Conservation (phyloP, 1,140 invertebrate genomes). For the Heliothis virescens region DNA sequence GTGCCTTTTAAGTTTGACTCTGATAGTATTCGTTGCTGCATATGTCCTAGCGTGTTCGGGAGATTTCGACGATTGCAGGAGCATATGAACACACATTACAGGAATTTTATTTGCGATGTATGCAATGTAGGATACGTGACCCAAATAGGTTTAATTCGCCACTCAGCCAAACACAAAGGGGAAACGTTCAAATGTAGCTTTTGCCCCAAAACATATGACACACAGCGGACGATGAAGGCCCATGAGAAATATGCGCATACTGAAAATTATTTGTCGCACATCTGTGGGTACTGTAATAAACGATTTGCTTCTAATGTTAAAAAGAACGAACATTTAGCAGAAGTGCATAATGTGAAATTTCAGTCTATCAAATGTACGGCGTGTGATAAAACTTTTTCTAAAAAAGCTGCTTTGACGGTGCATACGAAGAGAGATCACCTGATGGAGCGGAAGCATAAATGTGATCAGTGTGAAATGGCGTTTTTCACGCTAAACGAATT, state of each 20-base stretch:
- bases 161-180: slow-evolving; percentile 53
- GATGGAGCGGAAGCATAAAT: slow-evolving; percentile 55
- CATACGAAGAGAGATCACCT: slow-evolving; percentile 61
- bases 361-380: slow-evolving; percentile 55
- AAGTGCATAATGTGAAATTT: slow-evolving; percentile 52
- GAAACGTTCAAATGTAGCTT: slow-evolving; percentile 55
- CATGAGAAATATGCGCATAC: slow-evolving; percentile 1
- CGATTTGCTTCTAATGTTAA: slow-evolving; percentile 50
- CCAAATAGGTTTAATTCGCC: slow-evolving; percentile 45
- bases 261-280: neutral
- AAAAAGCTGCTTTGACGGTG: slow-evolving; percentile 24
- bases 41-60: slow-evolving; percentile 52
- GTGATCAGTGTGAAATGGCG: slow-evolving; percentile 61
- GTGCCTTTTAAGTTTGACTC: slow-evolving; percentile 68
- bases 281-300: slow-evolving; percentile 52
- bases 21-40: slow-evolving; percentile 47
- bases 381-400: slow-evolving; percentile 56
- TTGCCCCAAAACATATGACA: slow-evolving; percentile 61
- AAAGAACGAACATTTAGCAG: slow-evolving; percentile 53
- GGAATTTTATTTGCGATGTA: slow-evolving; percentile 63
- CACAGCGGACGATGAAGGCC: slow-evolving; percentile 41
- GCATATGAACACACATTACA: slow-evolving; percentile 66
- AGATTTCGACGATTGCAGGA: slow-evolving; percentile 58
- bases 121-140: slow-evolving; percentile 65
- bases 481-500: slow-evolving; percentile 55